phyloP scores from a whole-genome alignment of 1,140 invertebrate species.

The Amphibalanus amphitrite region DNA sequence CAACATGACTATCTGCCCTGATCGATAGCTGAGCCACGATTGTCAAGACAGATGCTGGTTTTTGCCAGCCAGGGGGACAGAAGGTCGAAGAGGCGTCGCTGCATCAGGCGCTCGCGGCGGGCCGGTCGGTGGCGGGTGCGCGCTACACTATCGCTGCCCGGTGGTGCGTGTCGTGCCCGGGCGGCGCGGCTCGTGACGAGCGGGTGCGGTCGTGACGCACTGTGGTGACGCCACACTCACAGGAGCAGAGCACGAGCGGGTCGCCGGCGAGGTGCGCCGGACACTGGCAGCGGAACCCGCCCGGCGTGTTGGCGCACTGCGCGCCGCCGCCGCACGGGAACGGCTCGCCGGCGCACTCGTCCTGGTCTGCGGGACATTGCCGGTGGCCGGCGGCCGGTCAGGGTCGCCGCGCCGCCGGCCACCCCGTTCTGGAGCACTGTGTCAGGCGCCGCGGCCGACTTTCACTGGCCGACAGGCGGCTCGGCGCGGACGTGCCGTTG shows the following conservation, averaged over 20 bases:
- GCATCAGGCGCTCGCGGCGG: too few species aligned
- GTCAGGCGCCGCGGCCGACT: not conserved
- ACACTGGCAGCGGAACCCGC: conserved; percentile 68
- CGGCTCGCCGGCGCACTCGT: conserved; percentile 27
- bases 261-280: conserved; percentile 41
- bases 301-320: conserved; percentile 69
- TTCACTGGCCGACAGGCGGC: not conserved
- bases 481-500: too few species aligned
- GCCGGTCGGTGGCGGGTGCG: too few species aligned
- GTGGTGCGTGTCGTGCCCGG: not conserved
- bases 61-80: not conserved
- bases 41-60: not conserved
- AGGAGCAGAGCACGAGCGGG: conserved; percentile 29
- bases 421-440: not conserved
- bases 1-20: too few species aligned
- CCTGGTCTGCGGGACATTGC: conserved; percentile 22
- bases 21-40: too few species aligned
- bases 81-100: not conserved
- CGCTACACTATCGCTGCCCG: too few species aligned
- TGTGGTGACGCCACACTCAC: conserved; percentile 17
- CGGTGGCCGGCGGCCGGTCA: not conserved
- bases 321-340: conserved; percentile 57
- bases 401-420: not conserved
- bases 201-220: not conserved
- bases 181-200: too few species aligned